Base-by-base conservation (phyloP, 2,888 invertebrate genomes). In the Andrena bucephala region DNA sequence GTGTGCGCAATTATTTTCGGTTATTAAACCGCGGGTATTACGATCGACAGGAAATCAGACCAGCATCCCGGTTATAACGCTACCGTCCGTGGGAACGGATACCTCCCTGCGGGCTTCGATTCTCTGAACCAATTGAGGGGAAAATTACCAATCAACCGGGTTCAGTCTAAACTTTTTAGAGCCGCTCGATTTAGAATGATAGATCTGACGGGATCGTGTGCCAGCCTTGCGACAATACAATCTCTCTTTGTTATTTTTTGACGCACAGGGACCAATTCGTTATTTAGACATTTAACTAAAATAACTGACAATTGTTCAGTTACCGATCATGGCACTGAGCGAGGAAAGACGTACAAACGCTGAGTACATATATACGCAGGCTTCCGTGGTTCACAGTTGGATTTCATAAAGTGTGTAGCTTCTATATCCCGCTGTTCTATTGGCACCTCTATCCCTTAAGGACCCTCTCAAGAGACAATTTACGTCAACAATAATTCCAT, bases 61-160 rank as follows among this genome's bases (percentile, higher is more conserved):
- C 31, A 20, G 78, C 65, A 84, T 69, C 76, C 66, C 62, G 73
- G 79, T 70, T 74, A 78, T 74, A 75, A 77, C 81, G 82, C 69
- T 24, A 42, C 29, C 57, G 68, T 74, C 67, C 81, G 78, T 79
- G 85, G 77, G 85, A 81, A 76, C 77, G 68, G 85, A 78, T 86
- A 83, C 76, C 71, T 62, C 86, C 89, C 86, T 63, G 86, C 80
- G 84, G 87, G 86, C 86, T 87, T 89, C 89, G 87, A 89, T 89
- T 89, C 89, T 87, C 87, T 84, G 87, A 82, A 87, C 87, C 89
- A 89, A 89, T 89, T 86, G 89, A 87, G 87, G 74, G 87, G 89
- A 89, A 89, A 89, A 89, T 89, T 89, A 89, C 89, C 88, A 88
- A 88, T 88, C 88, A 87, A 73, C 77, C 80, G 65, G 71, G 62